Base-by-base conservation (phyloP, 2,888 invertebrate genomes). In the Lepidocyrtinus sp. region DNA sequence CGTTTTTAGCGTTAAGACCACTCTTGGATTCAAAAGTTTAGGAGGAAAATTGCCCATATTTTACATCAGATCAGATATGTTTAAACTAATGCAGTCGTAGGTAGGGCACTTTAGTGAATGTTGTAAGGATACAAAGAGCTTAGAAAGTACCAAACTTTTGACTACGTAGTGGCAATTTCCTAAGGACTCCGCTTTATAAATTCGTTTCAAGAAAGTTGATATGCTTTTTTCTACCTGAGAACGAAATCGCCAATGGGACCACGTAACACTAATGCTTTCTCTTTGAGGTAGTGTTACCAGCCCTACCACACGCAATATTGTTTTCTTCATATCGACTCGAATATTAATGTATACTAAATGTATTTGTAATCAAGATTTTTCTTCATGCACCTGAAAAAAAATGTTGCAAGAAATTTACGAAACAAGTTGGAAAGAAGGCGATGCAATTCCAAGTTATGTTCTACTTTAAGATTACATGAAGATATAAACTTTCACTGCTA, bases 391-490 rank as follows among this genome's bases (percentile, higher is more conserved):
- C 12, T 7, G 36, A 36, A 36, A 36, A n/a, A n/a, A n/a, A n/a
- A n/a, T n/a, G n/a, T n/a, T n/a, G n/a, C n/a, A n/a, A n/a, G n/a
- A n/a, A n/a, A n/a, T n/a, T n/a, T n/a, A n/a, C n/a, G n/a, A n/a
- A 36, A 36, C 36, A 36, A 36, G 5, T 5, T 7, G 36, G 12
- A 36, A 5, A 36, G 36, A 36, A 36, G 5, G 36, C n/a, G 12
- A 36, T 36, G 36, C 36, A 36, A 36, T 36, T 36, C 36, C 5
- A 36, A 36, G 12, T 36, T 36, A 36, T 7, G 72, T 62, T 46
- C 46, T 63, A 45, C 24, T 22, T 72, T 72, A n/a, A 72, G 71
- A 72, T 65, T 74, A 67, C 74, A 64, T 21, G 26, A 67, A 59
- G 74, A 74, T 67, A 65, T 36, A 36, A 59, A 61, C 65, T 36